phyloP scores from a whole-genome alignment of 2,797 vertebrate genomes.

The Phalanger gymnotis region DNA sequence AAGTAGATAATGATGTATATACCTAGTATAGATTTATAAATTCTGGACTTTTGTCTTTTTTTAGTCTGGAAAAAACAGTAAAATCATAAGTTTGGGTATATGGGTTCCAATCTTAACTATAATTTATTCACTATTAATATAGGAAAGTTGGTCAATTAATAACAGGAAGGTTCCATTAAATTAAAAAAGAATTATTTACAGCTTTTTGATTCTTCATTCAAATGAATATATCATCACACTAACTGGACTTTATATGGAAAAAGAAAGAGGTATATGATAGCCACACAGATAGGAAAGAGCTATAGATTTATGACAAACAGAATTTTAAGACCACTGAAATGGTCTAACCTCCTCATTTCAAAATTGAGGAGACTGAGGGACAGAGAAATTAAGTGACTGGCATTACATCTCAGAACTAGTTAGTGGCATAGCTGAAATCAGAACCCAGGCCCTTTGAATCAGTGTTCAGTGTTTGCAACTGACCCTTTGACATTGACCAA shows the following conservation, averaged over 20 bases:
- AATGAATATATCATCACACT: not conserved
- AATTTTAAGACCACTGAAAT: not conserved
- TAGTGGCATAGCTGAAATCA: not conserved
- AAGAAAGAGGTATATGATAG: not conserved
- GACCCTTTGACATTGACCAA: not conserved
- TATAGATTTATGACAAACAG: not conserved
- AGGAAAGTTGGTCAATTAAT: not conserved
- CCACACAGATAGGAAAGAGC: not conserved
- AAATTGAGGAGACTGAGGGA: not conserved
- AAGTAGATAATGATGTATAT: not conserved
- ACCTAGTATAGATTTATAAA: not conserved
- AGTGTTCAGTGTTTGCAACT: not conserved
- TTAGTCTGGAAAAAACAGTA: not conserved
- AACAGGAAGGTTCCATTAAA: not conserved
- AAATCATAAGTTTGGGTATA: not conserved
- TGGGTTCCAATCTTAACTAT: not conserved
- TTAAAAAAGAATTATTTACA: not conserved
- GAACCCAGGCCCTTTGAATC: not conserved
- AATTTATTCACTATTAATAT: not conserved
- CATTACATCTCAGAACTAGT: not conserved
- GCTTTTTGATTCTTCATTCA: not conserved
- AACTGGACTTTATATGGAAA: not conserved
- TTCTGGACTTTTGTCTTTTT: not conserved
- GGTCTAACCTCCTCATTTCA: not conserved
- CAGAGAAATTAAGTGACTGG: not conserved